Conservation (phyloP, 2,888 invertebrate genomes). For the Diadegma fenestrale region DNA sequence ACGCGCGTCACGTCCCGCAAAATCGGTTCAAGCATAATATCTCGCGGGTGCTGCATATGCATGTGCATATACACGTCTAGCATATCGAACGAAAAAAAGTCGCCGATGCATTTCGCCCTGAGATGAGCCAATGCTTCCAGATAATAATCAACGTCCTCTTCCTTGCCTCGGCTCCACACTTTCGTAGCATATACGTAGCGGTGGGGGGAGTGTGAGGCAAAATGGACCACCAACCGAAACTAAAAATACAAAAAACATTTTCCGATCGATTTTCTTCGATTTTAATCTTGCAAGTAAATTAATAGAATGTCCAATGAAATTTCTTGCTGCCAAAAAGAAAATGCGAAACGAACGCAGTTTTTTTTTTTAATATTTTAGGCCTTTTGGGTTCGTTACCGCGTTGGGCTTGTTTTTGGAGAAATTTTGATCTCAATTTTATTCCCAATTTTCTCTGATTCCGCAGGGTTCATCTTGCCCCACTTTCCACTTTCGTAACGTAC, state of each 20-base stretch:
- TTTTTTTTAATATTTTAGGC: neutral
- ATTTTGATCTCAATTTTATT: too few species aligned
- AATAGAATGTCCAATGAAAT: neutral
- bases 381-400: neutral
- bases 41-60: constrained; percentile 68
- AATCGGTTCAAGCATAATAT: constrained; percentile 77
- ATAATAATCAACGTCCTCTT: constrained; percentile 71
- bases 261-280: neutral
- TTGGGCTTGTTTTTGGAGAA: neutral
- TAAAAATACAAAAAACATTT: neutral
- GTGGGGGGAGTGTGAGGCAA: constrained; percentile 14
- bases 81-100: constrained; percentile 22
- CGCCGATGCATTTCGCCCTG: constrained; percentile 50
- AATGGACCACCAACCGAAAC: constrained; percentile 5
- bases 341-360: neutral
- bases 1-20: constrained; percentile 81
- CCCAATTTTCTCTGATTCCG: neutral
- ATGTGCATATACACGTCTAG: constrained; percentile 30
- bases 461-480: neutral
- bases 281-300: neutral
- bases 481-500: neutral
- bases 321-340: neutral
- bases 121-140: constrained; percentile 65
- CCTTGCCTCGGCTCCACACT: constrained; percentile 47
- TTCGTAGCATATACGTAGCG: constrained; percentile 3